Percentiles rank a stretch among this genome's conserved stretches.
Conservation (phyloP, 2,113 vertebrate genomes). For the Kryptolebias marmoratus region DNA sequence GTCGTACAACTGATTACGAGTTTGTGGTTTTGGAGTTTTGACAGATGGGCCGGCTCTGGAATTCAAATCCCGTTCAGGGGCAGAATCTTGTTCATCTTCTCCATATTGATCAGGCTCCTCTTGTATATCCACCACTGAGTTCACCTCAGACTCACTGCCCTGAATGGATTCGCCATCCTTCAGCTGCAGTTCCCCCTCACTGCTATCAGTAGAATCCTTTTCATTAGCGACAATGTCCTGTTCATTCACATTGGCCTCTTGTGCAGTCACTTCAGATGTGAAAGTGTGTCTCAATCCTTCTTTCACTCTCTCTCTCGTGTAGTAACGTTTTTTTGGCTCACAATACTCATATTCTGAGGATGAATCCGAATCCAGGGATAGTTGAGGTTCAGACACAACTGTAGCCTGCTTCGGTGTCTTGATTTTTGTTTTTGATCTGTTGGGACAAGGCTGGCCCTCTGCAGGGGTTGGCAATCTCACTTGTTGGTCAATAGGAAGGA, state of each 20-base stretch:
- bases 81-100: background rate
- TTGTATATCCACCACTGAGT: background rate
- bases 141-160: background rate
- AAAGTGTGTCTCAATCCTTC: background rate
- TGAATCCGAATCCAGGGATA: background rate
- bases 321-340: background rate
- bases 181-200: background rate
- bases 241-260: background rate
- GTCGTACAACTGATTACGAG: background rate
- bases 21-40: background rate
- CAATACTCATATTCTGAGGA: background rate
- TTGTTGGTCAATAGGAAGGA: background rate
- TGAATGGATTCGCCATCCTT: background rate
- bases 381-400: background rate
- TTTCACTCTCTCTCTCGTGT: background rate
- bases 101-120: background rate
- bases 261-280: background rate
- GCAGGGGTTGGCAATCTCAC: background rate
- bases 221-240: background rate
- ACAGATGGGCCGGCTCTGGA: background rate
- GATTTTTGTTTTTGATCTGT: background rate
- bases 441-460: background rate
- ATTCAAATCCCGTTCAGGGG: background rate
- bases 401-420: background rate
- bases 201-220: background rate